Conservation (phyloP, 2,113 vertebrate species). For the Python bivittatus region DNA sequence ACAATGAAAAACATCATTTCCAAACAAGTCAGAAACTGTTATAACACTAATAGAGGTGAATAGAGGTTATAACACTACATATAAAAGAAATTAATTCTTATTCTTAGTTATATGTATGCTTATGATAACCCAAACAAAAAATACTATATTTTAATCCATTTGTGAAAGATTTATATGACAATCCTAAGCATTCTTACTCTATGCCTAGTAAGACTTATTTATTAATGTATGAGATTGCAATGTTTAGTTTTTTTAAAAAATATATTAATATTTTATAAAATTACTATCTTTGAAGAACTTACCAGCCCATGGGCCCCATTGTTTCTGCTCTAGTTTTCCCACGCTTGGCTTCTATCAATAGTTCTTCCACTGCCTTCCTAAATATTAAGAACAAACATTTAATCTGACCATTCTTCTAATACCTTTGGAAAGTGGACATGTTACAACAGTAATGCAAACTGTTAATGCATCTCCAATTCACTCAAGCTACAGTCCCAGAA, state of each 20-base stretch:
- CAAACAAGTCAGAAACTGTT: background rate
- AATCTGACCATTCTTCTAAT: slow-evolving; percentile 4
- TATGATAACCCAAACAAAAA: background rate
- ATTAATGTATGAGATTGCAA: background rate
- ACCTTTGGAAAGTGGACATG: background rate
- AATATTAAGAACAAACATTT: slow-evolving; percentile 33
- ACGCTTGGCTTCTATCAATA: slow-evolving; percentile 91
- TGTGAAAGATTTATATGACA: background rate
- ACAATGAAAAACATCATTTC: background rate
- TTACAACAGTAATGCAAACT: background rate
- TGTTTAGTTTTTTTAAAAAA: background rate
- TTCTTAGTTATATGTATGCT: background rate
- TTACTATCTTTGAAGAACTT: slow-evolving; percentile 59
- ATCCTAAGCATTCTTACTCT: background rate
- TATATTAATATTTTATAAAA: background rate
- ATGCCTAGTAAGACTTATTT: background rate
- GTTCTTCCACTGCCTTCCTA: slow-evolving; percentile 94
- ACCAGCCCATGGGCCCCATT: slow-evolving; percentile 98
- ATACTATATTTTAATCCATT: slow-evolving; percentile 13
- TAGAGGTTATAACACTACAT: background rate
- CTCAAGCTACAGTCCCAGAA: background rate
- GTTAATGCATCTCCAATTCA: background rate
- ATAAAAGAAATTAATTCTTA: background rate
- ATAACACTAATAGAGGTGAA: too few species aligned
- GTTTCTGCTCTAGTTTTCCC: slow-evolving; percentile 93